Evolutionary conservation across 2,888 invertebrate species (phyloP), one percentile per base, ranked within the genome.

Genomic region (Argyra leucocephala): DNA sequence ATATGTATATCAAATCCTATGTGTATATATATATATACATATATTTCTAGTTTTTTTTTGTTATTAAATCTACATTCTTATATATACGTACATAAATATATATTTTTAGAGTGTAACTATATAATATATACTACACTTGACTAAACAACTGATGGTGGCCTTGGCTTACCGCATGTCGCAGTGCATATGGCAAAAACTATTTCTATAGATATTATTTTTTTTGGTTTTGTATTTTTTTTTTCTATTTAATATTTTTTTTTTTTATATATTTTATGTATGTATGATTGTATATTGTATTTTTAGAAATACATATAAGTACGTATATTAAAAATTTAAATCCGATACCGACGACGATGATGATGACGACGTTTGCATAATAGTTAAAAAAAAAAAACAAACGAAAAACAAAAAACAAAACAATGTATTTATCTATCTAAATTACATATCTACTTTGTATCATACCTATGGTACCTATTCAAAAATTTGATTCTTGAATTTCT

Each of bases 81-180:
- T n/a, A n/a, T n/a, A n/a, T n/a, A n/a, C n/a, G n/a, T n/a, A n/a
- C n/a, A n/a, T n/a, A n/a, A n/a, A n/a, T n/a, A n/a, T n/a, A n/a
- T n/a, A n/a, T n/a, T n/a, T n/a, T n/a, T n/a, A n/a, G n/a, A n/a
- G n/a, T n/a, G n/a, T n/a, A n/a, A n/a, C n/a, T n/a, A n/a, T n/a
- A n/a, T n/a, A n/a, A n/a, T 60, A 7, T 59, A 24, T 60, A 15
- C 60, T 31, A 61, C 61, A 61, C 61, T 61, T 61, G 61, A 61
- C 61, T 61, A 61, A 61, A 61, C 61, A 61, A 61, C 24, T 26
- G 24, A 24, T 26, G 31, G 31, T 61, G 61, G 61, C 61, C 61
- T 61, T 61, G 61, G 61, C 61, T 61, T 61, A 61, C 61, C 61
- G 61, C 61, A 61, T 61, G 61, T 61, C 61, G 61, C 61, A 61